Percentiles rank a stretch among this genome's conserved stretches.
These are phyloP conservation scores for Dryobates pubescens DNA, from an alignment of 2,797 vertebrate genomes.

Conservation along the genomic window DNA sequence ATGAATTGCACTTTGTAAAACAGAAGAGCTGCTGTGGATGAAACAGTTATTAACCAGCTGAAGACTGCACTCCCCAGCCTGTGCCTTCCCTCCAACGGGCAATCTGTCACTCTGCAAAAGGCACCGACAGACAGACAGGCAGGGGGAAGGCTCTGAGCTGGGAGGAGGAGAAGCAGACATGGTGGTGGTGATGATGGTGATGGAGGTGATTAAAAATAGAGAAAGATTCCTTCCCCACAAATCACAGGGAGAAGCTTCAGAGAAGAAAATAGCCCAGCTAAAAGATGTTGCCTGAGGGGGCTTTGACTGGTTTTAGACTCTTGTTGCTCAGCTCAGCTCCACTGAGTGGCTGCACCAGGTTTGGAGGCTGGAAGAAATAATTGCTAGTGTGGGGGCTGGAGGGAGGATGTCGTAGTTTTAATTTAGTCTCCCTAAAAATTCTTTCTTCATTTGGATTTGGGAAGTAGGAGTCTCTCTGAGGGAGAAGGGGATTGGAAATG, in stretches of 20 bases:
- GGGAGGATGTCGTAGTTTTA: conserved; percentile 25
- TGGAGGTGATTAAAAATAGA: conserved; percentile 59
- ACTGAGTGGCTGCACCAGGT: conserved; percentile 35
- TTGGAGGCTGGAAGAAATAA: conserved; percentile 55
- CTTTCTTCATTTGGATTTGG: conserved; percentile 38
- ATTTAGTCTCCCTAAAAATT: conserved; percentile 24
- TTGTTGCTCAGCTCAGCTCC: conserved; percentile 43
- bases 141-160: background rate
- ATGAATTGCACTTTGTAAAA: conserved; percentile 72
- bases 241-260: conserved; percentile 28
- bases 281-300: conserved; percentile 64
- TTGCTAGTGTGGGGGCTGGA: background rate
- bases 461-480: background rate
- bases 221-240: background rate
- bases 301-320: conserved; percentile 64
- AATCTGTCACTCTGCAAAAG: conserved; percentile 61
- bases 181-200: background rate
- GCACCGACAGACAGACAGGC: conserved; percentile 38
- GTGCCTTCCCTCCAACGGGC: conserved; percentile 35
- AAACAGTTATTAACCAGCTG: conserved; percentile 64
- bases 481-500: conserved; percentile 23
- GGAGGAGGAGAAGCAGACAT: background rate
- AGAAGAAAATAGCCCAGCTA: conserved; percentile 37
- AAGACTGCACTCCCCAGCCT: conserved; percentile 34
- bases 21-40: conserved; percentile 51